Evolutionary conservation across 2,888 invertebrate genomes (phyloP).

Genomic region (Chesias legatella): DNA sequence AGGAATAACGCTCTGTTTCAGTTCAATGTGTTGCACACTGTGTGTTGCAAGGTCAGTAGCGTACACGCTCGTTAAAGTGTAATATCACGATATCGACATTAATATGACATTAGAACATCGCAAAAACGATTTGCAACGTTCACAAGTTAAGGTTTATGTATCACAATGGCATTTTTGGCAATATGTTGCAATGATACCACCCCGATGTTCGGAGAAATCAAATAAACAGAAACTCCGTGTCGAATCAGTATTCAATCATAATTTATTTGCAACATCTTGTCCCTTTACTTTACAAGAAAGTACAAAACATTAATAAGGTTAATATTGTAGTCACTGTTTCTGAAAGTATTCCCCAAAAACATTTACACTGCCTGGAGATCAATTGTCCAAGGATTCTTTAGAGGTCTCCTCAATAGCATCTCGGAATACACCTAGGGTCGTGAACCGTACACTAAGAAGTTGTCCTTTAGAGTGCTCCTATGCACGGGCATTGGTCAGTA

Average conservation of each 20-base stretch:
- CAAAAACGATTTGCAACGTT: constrained; percentile 28
- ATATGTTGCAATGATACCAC: constrained; percentile 15
- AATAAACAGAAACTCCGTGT: background rate
- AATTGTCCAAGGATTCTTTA: no score
- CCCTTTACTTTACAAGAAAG: no score
- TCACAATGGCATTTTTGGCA: constrained; percentile 11
- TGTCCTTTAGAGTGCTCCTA: no score
- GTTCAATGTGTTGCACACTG: constrained; percentile 46
- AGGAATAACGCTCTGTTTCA: constrained; percentile 37
- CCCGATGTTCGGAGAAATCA: constrained; percentile 14
- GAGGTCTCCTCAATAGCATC: no score
- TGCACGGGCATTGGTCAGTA: no score
- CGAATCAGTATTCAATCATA: constrained; percentile 7
- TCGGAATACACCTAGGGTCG: no score
- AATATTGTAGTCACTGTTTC: no score
- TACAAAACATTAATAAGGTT: no score
- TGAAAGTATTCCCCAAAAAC: no score
- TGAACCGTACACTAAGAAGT: no score
- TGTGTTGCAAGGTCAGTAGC: constrained; percentile 47
- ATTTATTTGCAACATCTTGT: constrained; percentile 5
- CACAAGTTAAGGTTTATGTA: constrained; percentile 22
- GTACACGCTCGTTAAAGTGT: constrained; percentile 40
- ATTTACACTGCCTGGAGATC: no score
- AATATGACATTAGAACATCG: constrained; percentile 29
- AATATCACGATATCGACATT: constrained; percentile 47